These are phyloP conservation scores for Masnerella sp. DNA, from an alignment of 2,888 invertebrate species.

Conservation along the genomic window DNA sequence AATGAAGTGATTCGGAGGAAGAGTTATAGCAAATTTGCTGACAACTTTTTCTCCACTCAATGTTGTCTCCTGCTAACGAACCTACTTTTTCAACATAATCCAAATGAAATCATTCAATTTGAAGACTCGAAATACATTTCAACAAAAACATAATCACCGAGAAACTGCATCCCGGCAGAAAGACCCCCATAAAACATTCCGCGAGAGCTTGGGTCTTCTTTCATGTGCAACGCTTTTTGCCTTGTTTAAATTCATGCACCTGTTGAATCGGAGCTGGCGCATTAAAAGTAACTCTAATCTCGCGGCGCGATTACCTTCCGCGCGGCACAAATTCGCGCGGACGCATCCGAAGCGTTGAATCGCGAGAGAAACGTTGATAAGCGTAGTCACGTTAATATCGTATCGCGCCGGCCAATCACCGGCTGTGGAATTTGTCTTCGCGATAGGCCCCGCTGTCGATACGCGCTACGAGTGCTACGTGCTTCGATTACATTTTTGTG, in stretches of 20 bases:
- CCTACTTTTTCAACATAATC: no score
- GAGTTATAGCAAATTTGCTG: no score
- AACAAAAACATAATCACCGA: no score
- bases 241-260: conserved; percentile 24
- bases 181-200: no score
- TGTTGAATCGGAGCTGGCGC: conserved; percentile 29
- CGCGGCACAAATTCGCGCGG: conserved; percentile 10
- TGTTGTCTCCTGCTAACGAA: no score
- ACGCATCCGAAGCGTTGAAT: conserved; percentile 32
- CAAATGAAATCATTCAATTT: no score
- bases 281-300: conserved; percentile 29
- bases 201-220: no score
- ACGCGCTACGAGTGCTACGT: conserved; percentile 53
- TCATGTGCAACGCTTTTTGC: background rate
- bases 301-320: conserved; percentile 13
- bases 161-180: no score
- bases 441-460: conserved; percentile 41
- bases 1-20: no score
- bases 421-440: conserved; percentile 51
- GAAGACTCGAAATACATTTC: no score
- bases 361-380: conserved; percentile 44
- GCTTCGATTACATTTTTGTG: conserved; percentile 63
- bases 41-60: no score
- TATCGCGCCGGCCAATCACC: conserved; percentile 45
- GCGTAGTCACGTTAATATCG: conserved; percentile 50